Evolutionary conservation across 2,888 invertebrate genomes (phyloP).

Genomic region (Leptinotarsa peninsularis): DNA sequence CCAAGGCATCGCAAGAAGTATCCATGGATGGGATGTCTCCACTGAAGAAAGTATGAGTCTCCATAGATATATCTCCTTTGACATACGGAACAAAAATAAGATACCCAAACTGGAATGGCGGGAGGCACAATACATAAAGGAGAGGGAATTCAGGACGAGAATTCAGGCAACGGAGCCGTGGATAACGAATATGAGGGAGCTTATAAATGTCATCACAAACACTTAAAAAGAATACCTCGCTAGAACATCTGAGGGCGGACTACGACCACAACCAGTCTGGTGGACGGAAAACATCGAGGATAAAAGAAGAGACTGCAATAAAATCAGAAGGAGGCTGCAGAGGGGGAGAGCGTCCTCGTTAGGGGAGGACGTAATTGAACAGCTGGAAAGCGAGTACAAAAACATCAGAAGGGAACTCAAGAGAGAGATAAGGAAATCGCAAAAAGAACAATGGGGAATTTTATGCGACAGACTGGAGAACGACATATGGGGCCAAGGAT

Average conservation of each 20-base stretch:
- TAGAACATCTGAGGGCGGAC: neutral
- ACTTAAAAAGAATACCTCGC: neutral
- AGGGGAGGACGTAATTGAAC: neutral
- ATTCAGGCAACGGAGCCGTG: neutral
- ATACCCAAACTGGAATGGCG: neutral
- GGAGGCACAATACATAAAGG: neutral
- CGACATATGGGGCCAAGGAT: conserved; percentile 15
- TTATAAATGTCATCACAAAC: neutral
- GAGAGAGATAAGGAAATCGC: conserved; percentile 2
- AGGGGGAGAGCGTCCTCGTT: neutral
- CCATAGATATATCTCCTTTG: conserved; percentile 24
- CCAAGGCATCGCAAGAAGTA: neutral
- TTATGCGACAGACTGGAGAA: conserved; percentile 18
- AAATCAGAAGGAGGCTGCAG: conserved; percentile 9
- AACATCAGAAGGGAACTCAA: conserved; percentile 9
- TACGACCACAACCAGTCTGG: conserved; percentile 19
- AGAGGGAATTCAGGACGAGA: neutral
- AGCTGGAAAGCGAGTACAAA: neutral
- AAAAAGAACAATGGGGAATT: conserved; percentile 6
- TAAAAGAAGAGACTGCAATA: neutral
- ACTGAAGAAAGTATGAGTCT: conserved; percentile 27
- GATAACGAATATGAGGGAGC: neutral
- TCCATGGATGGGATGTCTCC: conserved; percentile 6
- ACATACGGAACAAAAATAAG: conserved; percentile 9
- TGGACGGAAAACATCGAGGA: conserved; percentile 19